phyloP scores from a whole-genome alignment of 2,113 vertebrate genomes.

The Diadophis punctatus region DNA sequence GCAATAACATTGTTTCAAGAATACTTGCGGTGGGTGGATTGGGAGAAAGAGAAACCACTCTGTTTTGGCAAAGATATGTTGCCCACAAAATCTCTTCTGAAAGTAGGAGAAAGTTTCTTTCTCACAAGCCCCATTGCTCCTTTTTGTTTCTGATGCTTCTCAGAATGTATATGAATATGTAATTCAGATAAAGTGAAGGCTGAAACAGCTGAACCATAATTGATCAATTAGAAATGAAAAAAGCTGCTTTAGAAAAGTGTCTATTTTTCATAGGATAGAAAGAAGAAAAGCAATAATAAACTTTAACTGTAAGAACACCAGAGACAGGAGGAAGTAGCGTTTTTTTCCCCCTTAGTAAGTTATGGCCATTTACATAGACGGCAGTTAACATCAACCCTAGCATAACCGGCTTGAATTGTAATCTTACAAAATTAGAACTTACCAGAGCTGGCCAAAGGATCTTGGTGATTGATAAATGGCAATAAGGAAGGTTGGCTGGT shows the following conservation, averaged over 20 bases:
- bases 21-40: constrained; percentile 13
- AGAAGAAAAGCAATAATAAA: background rate
- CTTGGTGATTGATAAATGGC: background rate
- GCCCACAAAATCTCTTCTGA: background rate
- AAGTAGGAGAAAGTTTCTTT: background rate
- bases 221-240: constrained; percentile 27
- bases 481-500: background rate
- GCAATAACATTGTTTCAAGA: constrained; percentile 51
- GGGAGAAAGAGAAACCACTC: background rate
- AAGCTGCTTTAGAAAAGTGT: background rate
- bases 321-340: constrained; percentile 38
- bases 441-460: background rate
- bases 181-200: constrained; percentile 31
- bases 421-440: background rate
- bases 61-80: background rate
- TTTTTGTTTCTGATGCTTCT: background rate
- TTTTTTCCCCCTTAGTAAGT: constrained; percentile 30
- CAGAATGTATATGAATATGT: constrained; percentile 43
- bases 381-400: constrained; percentile 21
- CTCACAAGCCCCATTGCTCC: background rate
- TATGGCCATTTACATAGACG: constrained; percentile 1
- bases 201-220: constrained; percentile 7
- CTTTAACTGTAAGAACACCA: constrained; percentile 21
- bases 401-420: background rate
- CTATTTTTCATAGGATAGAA: background rate